Evolutionary conservation across 2,113 vertebrate species (phyloP).

Genomic region (Podarcis cretensis): DNA sequence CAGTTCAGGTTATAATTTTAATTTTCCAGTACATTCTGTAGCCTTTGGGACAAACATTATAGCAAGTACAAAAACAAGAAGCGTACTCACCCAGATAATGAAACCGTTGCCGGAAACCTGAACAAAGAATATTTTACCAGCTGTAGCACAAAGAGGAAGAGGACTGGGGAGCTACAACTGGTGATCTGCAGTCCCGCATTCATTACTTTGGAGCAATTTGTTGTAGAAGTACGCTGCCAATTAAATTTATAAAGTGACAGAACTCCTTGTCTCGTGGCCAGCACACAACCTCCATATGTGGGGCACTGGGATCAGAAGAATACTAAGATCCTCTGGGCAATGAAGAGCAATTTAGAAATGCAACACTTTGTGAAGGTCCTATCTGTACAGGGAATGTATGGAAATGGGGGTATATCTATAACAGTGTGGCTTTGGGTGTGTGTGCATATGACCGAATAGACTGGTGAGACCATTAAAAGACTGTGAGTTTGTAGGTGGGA

Average conservation of each 20-base stretch:
- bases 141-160: not conserved
- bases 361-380: not conserved
- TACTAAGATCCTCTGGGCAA: not conserved
- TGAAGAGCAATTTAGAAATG: not conserved
- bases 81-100: not conserved
- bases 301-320: not conserved
- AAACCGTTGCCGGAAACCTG: not conserved
- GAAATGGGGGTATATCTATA: not conserved
- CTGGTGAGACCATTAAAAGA: not conserved
- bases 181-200: not conserved
- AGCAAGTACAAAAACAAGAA: not conserved
- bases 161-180: not conserved
- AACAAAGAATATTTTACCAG: not conserved
- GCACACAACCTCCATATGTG: not conserved
- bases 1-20: not conserved
- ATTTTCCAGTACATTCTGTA: not conserved
- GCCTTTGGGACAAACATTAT: not conserved
- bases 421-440: no score
- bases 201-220: not conserved
- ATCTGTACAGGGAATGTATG: not conserved
- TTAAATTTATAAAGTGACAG: not conserved
- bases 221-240: not conserved
- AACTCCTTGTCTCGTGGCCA: not conserved
- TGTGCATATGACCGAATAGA: not conserved
- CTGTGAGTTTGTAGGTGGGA: not conserved